Base-by-base conservation (phyloP, 2,113 vertebrate genomes). In the Mixornis gularis region DNA sequence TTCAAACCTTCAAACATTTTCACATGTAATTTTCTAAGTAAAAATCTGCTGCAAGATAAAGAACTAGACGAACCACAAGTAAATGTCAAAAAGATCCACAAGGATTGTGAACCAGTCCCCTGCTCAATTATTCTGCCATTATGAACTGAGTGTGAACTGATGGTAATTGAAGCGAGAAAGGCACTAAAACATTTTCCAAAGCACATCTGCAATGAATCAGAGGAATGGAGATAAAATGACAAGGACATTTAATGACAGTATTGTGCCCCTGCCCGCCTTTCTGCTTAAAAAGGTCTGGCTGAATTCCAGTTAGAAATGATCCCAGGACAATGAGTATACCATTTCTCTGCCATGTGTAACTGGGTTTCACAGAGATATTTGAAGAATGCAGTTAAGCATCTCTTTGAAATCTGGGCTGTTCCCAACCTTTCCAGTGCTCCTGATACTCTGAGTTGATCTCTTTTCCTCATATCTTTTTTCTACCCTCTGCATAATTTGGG, bases 321-420 rank as follows among this genome's bases (percentile, higher is more conserved):
- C 93, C 91, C 72, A 87, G 82, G 21, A 40, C 85, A 84, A 87
- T 68, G 78, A 92, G 60, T 87, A 79, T 86, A 90, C 80, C 66
- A 66, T 96, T 95, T 96, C 93, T 92, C 82, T 79, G 85, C 79
- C 85, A 87, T 60, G 64, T 86, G 85, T 63, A 95, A 78, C 91
- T 71, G 49, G 48, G 79, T 91, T 95, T 74, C 73, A 77, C 85
- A 84, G 59, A 97, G 87, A 56, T 97, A 97, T 97, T 95, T 92
- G 64, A 97, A 91, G 97, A 97, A 97, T 98, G 96, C 59, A 69
- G 79, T 80, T 92, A 96, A 96, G 77, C 87, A 95, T 96, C 95
- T 96, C 87, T 94, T 90, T 93, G 90, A 96, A 96, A 95, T 92
- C 87, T 95, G 94, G 93, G 92, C 74, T 43, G 14, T 91, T 94